Conservation (phyloP, 2,797 vertebrate species). For the Lates japonicus region DNA sequence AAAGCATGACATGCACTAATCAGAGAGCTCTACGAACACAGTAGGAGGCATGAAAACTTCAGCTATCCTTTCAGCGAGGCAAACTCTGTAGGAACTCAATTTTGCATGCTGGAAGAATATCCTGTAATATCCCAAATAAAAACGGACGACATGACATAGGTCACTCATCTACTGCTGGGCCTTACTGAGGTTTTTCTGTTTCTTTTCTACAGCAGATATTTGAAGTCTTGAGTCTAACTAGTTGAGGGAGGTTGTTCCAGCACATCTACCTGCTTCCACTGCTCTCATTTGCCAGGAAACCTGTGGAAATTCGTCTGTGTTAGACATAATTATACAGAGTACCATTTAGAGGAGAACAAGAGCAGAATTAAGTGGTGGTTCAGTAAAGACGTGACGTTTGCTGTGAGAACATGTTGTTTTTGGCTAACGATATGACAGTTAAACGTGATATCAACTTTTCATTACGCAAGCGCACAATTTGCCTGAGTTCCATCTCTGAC, state of each 20-base stretch:
- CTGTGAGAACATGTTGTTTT: slow-evolving; percentile 26
- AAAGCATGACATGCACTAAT: slow-evolving; percentile 35
- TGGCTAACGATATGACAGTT: background rate
- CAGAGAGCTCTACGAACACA: slow-evolving; percentile 12
- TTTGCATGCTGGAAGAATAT: slow-evolving; percentile 12
- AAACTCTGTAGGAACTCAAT: background rate
- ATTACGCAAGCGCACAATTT: background rate
- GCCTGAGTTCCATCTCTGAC: slow-evolving; percentile 12
- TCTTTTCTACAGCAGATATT: slow-evolving; percentile 11
- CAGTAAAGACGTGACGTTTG: background rate
- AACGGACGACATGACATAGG: background rate
- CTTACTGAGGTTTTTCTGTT: background rate
- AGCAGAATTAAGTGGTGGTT: background rate
- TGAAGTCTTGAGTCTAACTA: background rate
- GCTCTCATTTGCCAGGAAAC: slow-evolving; percentile 32
- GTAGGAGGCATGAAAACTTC: slow-evolving; percentile 10
- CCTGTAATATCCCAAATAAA: background rate
- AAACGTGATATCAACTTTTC: background rate
- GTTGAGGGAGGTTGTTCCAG: slow-evolving; percentile 7
- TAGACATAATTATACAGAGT: background rate
- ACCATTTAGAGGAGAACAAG: background rate
- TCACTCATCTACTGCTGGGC: slow-evolving; percentile 30
- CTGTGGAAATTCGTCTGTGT: background rate
- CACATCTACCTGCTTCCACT: slow-evolving; percentile 3
- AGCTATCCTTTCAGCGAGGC: slow-evolving; percentile 2